Conservation (phyloP, 2,888 invertebrate species). For the Abscondita cerata region DNA sequence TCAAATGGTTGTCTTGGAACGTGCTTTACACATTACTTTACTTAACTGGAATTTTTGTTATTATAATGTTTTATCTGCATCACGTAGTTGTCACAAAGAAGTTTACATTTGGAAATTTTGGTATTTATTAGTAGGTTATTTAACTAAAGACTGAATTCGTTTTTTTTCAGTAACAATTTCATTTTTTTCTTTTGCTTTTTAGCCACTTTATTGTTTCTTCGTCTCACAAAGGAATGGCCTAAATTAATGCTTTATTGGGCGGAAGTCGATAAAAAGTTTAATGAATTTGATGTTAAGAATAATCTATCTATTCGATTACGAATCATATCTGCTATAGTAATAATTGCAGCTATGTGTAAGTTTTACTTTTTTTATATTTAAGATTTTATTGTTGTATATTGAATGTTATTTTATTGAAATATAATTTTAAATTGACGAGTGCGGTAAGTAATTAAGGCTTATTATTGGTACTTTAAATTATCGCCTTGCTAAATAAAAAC, state of each 20-base stretch:
- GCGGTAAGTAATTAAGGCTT: no score
- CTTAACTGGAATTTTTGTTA: constrained; percentile 2
- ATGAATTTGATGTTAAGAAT: constrained; percentile 44
- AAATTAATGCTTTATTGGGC: constrained; percentile 55
- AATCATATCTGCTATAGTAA: constrained; percentile 51
- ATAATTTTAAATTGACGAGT: no score
- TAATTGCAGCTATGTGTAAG: constrained; percentile 54
- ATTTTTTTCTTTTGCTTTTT: constrained; percentile 65
- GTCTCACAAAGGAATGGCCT: constrained; percentile 61
- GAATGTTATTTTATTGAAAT: no score
- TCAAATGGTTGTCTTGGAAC: constrained; percentile 21
- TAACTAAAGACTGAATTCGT: no score
- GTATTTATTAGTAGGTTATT: constrained; percentile 12
- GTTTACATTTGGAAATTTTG: constrained; percentile 11
- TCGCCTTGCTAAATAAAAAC: no score
- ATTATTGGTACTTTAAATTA: no score
- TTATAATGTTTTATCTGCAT: constrained; percentile 9
- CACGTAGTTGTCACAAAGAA: neutral
- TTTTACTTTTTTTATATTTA: no score
- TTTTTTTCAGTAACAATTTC: no score
- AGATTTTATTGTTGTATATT: no score
- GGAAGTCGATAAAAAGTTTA: constrained; percentile 54
- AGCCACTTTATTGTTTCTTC: constrained; percentile 63
- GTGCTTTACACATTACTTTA: constrained; percentile 12
- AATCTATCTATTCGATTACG: constrained; percentile 49